A percentile compares a stretch with the other conserved stretches of the same genome.
phyloP scores from a whole-genome alignment of 2,113 vertebrate genomes.

The Chaetops frenatus region DNA sequence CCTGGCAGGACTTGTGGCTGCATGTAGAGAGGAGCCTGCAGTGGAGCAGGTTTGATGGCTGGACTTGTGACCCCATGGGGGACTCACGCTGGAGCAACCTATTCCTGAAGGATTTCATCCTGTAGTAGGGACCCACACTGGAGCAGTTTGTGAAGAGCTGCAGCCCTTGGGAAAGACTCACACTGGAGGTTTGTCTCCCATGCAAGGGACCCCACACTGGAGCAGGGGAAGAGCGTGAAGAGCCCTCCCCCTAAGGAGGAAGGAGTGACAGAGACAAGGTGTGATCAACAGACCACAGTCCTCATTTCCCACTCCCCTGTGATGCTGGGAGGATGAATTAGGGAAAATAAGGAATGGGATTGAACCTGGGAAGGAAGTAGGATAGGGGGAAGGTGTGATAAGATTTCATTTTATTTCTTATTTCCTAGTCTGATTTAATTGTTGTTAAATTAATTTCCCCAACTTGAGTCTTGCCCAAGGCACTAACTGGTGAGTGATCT shows the following conservation, averaged over 20 bases:
- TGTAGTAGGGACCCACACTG: not conserved
- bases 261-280: not conserved
- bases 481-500: not conserved
- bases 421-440: not conserved
- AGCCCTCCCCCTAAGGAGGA: not conserved
- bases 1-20: rapidly evolving
- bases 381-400: not conserved
- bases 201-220: not conserved
- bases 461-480: not conserved
- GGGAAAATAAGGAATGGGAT: not conserved
- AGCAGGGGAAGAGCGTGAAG: not conserved
- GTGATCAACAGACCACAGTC: not conserved
- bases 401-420: not conserved
- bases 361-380: not conserved
- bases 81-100: not conserved
- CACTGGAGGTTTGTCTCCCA: not conserved
- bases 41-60: not conserved
- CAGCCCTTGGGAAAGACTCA: not conserved
- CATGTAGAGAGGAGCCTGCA: not conserved
- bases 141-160: not conserved
- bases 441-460: not conserved
- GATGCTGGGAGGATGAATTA: not conserved
- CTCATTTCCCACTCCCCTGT: not conserved
- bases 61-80: too few species aligned
- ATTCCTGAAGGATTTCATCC: not conserved